Conservation (phyloP, 2,888 invertebrate genomes). For the Macrophya alboannulata region DNA sequence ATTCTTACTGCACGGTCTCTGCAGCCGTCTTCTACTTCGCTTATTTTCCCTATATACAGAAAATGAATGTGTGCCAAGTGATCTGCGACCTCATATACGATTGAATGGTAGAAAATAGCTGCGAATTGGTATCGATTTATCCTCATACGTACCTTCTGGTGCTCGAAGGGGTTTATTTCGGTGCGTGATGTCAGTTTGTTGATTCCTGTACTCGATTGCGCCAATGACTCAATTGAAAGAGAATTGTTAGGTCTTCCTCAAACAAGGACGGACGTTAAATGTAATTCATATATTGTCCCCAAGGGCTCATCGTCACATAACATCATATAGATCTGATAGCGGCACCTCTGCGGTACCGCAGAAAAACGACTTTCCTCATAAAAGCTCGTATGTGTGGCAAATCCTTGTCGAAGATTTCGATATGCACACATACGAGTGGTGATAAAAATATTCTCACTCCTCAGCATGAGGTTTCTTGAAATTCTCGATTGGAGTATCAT, state of each 20-base stretch:
- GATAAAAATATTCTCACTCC: not conserved
- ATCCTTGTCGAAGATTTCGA: not conserved
- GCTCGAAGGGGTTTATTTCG: conserved; percentile 10
- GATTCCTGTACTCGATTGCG: conserved; percentile 26
- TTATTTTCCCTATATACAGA: not conserved
- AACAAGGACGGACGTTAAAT: not conserved
- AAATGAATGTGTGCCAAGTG: conserved; percentile 15
- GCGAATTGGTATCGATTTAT: conserved; percentile 35
- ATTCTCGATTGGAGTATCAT: not conserved
- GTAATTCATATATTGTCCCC: not conserved
- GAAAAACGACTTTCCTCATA: not conserved
- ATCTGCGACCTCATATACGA: not conserved
- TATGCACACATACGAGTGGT: not conserved
- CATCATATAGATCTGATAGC: not conserved
- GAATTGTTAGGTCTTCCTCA: conserved; percentile 16
- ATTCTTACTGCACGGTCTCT: not conserved
- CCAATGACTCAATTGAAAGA: conserved; percentile 11
- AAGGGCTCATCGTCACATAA: not conserved
- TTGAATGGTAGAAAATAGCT: conserved; percentile 22
- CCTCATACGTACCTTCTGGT: not conserved
- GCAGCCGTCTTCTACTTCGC: not conserved
- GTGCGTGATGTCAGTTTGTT: conserved; percentile 43
- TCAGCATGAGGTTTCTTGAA: not conserved
- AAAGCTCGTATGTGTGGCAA: too few species aligned
- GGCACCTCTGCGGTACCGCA: not conserved